Base-by-base conservation (phyloP, 2,888 invertebrate genomes). In the Erebia palarica region DNA sequence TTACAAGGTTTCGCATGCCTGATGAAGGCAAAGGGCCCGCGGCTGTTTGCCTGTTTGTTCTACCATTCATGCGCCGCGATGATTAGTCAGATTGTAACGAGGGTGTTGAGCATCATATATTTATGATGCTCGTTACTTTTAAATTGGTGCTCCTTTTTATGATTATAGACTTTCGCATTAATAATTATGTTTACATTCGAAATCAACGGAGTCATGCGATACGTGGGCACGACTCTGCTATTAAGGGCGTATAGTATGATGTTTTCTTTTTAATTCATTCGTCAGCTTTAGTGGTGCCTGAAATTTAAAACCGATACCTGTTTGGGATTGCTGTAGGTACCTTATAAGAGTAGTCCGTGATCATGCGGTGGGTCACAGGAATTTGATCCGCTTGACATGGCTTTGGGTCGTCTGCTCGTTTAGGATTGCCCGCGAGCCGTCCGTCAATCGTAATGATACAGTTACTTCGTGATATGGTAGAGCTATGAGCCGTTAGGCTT, bases 61-160 rank as follows among this genome's bases (percentile, higher is more conserved):
- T 84, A 87, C 82, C 80, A 84, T 85, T 84, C 82, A 81, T 80
- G 79, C 81, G 79, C 84, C 82, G 85, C 81, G 78, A 79, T 86
- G 84, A 90, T 89, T 89, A 86, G 80, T 84, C 77, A 80, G 80
- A 83, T 79, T 78, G 76, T 88, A 87, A 90, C 87, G 84, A 87
- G 82, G 81, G 78, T 78, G 78, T 80, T 81, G 80, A 81, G 79
- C 78, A 83, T 81, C 85, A 85, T 82, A 84, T 86, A 84, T 86
- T 77, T 76, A 74, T 76, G 73, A 75, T 72, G 73, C 74, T 75
- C 66, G 74, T 67, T 67, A 67, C 58, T 5, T 59, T 64, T 65
- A 70, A 68, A 71, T 73, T 70, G 65, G 42, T 59, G 63, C 42
- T 71, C 59, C 55, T 68, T 73, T 71, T 69, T 69, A 60, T 73